Evolutionary conservation across 2,888 invertebrate species (phyloP).

Genomic region (Synergus laeviventris): DNA sequence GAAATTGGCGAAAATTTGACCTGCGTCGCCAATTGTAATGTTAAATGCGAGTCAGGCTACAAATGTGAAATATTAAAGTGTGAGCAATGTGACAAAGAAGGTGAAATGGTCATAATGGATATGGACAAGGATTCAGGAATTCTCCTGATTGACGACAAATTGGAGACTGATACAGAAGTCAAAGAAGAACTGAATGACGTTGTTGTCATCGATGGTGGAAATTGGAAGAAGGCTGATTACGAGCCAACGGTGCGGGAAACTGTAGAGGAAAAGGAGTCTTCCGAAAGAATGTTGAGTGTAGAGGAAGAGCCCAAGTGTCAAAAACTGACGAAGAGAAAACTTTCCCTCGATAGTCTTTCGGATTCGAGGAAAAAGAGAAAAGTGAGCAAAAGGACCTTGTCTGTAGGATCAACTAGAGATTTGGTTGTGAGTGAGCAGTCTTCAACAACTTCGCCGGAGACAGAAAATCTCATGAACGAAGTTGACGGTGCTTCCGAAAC

Average conservation of each 20-base stretch:
- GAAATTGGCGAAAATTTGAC: conserved; percentile 65
- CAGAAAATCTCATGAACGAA: conserved; percentile 38
- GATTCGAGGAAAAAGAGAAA: conserved; percentile 57
- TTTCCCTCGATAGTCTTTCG: conserved; percentile 75
- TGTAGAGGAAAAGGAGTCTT: conserved; percentile 55
- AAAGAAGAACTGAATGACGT: conserved; percentile 78
- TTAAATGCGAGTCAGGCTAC: conserved; percentile 72
- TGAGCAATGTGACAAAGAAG: conserved; percentile 73
- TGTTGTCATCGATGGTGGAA: conserved; percentile 77
- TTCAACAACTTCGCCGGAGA: conserved; percentile 34
- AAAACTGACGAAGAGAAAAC: conserved; percentile 78
- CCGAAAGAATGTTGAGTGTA: conserved; percentile 31
- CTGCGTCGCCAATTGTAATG: conserved; percentile 69
- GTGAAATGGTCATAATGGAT: conserved; percentile 70
- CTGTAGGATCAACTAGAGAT: conserved; percentile 68
- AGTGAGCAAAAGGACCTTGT: conserved; percentile 73
- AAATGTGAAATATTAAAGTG: conserved; percentile 73
- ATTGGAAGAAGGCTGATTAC: conserved; percentile 74
- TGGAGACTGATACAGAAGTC: conserved; percentile 70
- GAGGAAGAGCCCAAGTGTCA: conserved; percentile 76
- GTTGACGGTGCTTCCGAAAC: conserved; percentile 29
- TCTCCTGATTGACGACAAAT: conserved; percentile 68
- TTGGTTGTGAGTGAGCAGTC: conserved; percentile 36
- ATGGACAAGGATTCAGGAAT: conserved; percentile 72
- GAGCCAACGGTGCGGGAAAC: conserved; percentile 71